Base-by-base conservation (phyloP, 1,140 invertebrate species). In the Trichonephila clavata region DNA sequence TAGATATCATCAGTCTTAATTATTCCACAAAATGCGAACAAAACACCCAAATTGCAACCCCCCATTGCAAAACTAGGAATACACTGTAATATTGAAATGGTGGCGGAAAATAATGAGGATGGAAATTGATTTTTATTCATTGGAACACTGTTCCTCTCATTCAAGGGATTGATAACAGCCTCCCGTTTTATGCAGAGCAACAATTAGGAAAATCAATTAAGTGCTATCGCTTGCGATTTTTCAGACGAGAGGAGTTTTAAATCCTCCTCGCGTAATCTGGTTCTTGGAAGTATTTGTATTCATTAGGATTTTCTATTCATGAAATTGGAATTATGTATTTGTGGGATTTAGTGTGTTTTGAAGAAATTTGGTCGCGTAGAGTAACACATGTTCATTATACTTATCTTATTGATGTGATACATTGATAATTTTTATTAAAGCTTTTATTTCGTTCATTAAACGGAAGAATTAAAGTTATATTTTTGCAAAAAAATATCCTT, bases 201-300 rank as follows among this genome's bases (percentile, higher is more conserved):
- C 81, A 84, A 57, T 84, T 84, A 84, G 57, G 50, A 8, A 24
- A 83, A 84, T 50, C 81, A 84, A 84, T 84, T 84, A 84, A 84
- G 43, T n/a, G 21, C 21, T 59, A 84, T 59, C 57, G 57, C 81
- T n/a, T 5, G 16, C 71, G 32, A 77, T 77, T 77, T 77, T 77
- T 77, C 71, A 77, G 24, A 77, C 24, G 27, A 24, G 68, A 18
- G 27, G 14, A 71, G 68, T n/a, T 32, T 32, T 77, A 24, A 13
- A n/a, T 24, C 65, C 10, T n/a, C 24, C n/a, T 13, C 7, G 32
- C 4, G 27, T 77, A 77, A 77, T 77, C 71, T 18, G 32, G 2
- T 77, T 20, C 27, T 32, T 39, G 13, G 71, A 39, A 32, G 27
- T 77, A 77, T 77, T 16, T 5, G 24, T 39, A 77, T 77, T 77